These are phyloP conservation scores for Cynopterus sphinx DNA, from an alignment of 2,797 vertebrate species.

Conservation along the genomic window DNA sequence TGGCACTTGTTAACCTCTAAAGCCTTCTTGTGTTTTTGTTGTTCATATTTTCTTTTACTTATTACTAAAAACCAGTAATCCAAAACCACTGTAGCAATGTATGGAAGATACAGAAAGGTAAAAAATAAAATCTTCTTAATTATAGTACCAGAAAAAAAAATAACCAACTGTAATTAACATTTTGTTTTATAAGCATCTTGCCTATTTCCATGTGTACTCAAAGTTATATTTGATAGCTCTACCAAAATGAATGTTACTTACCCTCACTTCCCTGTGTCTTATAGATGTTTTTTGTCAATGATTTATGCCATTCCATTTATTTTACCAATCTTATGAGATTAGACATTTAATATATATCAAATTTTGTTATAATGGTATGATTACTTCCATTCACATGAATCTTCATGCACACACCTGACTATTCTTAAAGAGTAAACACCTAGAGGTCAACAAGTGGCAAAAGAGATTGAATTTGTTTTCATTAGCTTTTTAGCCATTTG, in stretches of 20 bases:
- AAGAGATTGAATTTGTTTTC: neutral
- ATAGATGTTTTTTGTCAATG: neutral
- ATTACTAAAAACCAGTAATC: neutral
- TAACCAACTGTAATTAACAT: neutral
- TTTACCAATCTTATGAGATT: neutral
- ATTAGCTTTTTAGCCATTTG: neutral
- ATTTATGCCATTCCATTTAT: neutral
- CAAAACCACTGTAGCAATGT: neutral
- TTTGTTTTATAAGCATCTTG: neutral
- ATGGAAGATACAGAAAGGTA: neutral
- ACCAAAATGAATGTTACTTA: neutral
- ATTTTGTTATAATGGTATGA: neutral
- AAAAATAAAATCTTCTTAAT: neutral
- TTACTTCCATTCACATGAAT: neutral
- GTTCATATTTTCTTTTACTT: neutral
- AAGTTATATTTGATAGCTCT: neutral
- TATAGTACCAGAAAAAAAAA: neutral
- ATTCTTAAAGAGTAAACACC: neutral
- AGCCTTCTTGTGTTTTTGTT: neutral
- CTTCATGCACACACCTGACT: neutral
- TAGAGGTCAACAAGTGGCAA: neutral
- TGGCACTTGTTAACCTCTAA: neutral
- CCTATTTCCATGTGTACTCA: neutral
- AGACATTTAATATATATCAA: neutral
- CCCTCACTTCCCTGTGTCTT: neutral